Base-by-base conservation (phyloP, 2,113 vertebrate genomes). In the Podiceps cristatus region DNA sequence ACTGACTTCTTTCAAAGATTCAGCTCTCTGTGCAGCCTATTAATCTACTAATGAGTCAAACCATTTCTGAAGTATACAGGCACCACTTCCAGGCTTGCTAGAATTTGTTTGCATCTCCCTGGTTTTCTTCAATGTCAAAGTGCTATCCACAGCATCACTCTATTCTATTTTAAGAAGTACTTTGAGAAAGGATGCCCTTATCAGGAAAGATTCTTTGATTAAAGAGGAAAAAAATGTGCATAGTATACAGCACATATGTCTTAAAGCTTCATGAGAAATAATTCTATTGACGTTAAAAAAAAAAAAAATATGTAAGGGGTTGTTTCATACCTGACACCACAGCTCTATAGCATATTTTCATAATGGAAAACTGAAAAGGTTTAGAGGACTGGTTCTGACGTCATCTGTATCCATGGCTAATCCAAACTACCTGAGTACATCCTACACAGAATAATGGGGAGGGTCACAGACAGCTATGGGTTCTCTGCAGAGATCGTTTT, bases 81-180 rank as follows among this genome's bases (percentile, higher is more conserved):
- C 63, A 71, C 40, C 60, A 63, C 52, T 84, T 94, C 52, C 76
- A 94, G 71, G 50, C 71, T 88, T 79, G 20, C 18, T 91, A 91
- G 77, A 76, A 88, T 94, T 93, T 94, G n/a, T 96, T 95, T 93
- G 49, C 28, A 63, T 62, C 58, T 93, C 56, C 35, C 71, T 96
- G 77, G 4, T 85, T 96, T 94, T 92, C 68, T 69, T 97, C 93
- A 96, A 42, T 62, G 92, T 93, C 93, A 90, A 83, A 83, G 31
- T 31, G 23, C 55, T 86, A 85, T 37, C 45, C 82, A 76, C 15
- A 76, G 58, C 75, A 95, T 33, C 35, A 91, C 78, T 23, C 52
- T 72, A 72, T 42, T 81, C 84, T 94, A 93, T 96, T 97, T 97
- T 94, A 93, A 88, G 93, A 90, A 71, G 24, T 69, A 52, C 29